Conservation (phyloP, 2,888 invertebrate genomes). For the Drosophila mulleri region DNA sequence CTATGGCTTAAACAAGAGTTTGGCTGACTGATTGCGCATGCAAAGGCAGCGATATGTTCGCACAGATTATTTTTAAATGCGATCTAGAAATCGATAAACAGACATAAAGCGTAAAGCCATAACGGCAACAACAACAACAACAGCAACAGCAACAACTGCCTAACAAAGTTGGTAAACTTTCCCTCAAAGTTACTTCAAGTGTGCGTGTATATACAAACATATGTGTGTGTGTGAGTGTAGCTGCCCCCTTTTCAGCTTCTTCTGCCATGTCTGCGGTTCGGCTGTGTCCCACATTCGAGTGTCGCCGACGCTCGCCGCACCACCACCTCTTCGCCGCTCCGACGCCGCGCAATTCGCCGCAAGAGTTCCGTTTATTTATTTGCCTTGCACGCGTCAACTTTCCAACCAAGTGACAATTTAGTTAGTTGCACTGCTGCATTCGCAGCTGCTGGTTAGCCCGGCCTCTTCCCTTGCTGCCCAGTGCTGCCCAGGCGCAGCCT, state of each 20-base stretch:
- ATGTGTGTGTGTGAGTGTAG: slow-evolving; percentile 9
- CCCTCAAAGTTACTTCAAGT: slow-evolving; percentile 59
- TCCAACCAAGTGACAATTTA: slow-evolving; percentile 65
- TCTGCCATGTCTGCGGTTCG: slow-evolving; percentile 43
- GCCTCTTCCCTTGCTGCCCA: background rate
- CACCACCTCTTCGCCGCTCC: background rate
- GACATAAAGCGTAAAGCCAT: slow-evolving; percentile 23
- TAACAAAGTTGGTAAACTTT: slow-evolving; percentile 63
- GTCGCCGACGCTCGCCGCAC: slow-evolving; percentile 17
- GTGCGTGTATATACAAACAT: too few relatives aligned
- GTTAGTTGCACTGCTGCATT: slow-evolving; percentile 51
- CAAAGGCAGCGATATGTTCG: slow-evolving; percentile 49
- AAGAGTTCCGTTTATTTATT: slow-evolving; percentile 63
- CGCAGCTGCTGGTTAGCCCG: slow-evolving; percentile 18
- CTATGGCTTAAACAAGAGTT: slow-evolving; percentile 3
- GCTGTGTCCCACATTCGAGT: slow-evolving; percentile 70
- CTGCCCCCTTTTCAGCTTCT: slow-evolving; percentile 16
- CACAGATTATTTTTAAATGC: slow-evolving; percentile 63
- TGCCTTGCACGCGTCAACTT: slow-evolving; percentile 62
- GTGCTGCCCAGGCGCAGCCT: background rate
- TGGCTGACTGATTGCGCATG: slow-evolving; percentile 44
- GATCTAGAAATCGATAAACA: slow-evolving; percentile 73
- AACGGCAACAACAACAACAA: slow-evolving; percentile 6
- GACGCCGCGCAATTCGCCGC: slow-evolving; percentile 18
- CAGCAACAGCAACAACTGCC: slow-evolving; percentile 18